Conservation (phyloP, 2,113 vertebrate genomes). For the Pao palembangensis region DNA sequence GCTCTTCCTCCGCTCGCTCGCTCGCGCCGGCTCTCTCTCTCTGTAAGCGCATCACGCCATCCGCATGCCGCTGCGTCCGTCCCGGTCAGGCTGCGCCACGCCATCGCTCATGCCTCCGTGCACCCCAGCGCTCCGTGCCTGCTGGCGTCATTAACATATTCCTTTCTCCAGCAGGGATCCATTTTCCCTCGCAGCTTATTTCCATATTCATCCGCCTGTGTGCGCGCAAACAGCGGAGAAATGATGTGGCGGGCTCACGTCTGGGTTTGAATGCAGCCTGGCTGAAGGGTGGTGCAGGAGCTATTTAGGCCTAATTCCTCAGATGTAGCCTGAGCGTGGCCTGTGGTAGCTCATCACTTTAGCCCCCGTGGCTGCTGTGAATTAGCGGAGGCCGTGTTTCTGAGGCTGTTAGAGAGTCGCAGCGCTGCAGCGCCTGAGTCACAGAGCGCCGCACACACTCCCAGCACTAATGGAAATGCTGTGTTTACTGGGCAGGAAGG, state of each 20-base stretch:
- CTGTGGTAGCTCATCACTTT: constrained; percentile 42
- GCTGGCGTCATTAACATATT: constrained; percentile 52
- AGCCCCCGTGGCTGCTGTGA: constrained; percentile 49
- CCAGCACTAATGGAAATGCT: constrained; percentile 62
- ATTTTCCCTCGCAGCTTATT: constrained; percentile 52
- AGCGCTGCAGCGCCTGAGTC: constrained; percentile 71
- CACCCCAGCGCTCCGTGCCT: constrained; percentile 42
- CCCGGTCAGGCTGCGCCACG: constrained; percentile 3
- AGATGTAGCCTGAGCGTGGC: constrained; percentile 21
- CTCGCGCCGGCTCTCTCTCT: constrained; percentile 4
- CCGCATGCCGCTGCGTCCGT: constrained; percentile 9
- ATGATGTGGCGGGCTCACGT: constrained; percentile 44
- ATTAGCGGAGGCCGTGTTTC: constrained; percentile 55
- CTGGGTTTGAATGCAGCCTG: constrained; percentile 22
- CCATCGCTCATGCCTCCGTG: constrained; percentile 6
- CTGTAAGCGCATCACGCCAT: constrained; percentile 1
- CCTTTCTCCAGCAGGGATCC: constrained; percentile 50
- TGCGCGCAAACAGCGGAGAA: constrained; percentile 59
- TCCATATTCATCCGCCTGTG: constrained; percentile 65
- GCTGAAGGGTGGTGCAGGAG: constrained; percentile 56
- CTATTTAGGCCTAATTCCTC: constrained; percentile 48
- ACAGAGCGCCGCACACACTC: constrained; percentile 57
- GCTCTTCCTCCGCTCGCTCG: constrained; percentile 15
- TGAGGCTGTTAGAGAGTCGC: constrained; percentile 66
- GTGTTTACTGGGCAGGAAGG: constrained; percentile 61